These are phyloP conservation scores for Siniperca undulata DNA, from an alignment of 2,797 vertebrate genomes.

Conservation along the genomic window DNA sequence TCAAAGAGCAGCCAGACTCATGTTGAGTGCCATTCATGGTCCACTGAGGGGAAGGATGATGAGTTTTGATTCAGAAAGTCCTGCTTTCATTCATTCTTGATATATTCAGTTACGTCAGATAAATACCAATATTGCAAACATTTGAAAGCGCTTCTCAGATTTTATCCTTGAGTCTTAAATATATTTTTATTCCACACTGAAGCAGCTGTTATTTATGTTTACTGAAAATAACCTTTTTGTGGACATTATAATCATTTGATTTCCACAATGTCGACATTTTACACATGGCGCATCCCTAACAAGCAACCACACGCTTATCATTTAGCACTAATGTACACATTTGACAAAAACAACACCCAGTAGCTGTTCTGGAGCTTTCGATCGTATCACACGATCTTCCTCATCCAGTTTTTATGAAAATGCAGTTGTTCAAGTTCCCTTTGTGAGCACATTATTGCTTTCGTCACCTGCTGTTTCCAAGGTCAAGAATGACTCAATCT, in stretches of 20 bases:
- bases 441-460: background rate
- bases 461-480: background rate
- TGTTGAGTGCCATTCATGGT: conserved; percentile 16
- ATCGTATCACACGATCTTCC: background rate
- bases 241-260: background rate
- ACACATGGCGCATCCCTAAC: background rate
- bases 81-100: background rate
- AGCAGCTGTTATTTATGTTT: background rate
- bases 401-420: background rate
- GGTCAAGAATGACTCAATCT: background rate
- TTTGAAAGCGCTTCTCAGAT: background rate
- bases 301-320: background rate
- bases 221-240: background rate
- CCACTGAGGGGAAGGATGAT: background rate
- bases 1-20: conserved; percentile 22
- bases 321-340: no score
- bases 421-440: background rate
- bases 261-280: background rate
- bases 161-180: background rate
- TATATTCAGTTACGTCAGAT: background rate
- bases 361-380: background rate
- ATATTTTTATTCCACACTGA: background rate
- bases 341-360: background rate
- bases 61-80: background rate
- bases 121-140: background rate